Evolutionary conservation across 2,888 invertebrate species (phyloP), one percentile per base, ranked within the genome.

Genomic region (Teleogryllus oceanicus): DNA sequence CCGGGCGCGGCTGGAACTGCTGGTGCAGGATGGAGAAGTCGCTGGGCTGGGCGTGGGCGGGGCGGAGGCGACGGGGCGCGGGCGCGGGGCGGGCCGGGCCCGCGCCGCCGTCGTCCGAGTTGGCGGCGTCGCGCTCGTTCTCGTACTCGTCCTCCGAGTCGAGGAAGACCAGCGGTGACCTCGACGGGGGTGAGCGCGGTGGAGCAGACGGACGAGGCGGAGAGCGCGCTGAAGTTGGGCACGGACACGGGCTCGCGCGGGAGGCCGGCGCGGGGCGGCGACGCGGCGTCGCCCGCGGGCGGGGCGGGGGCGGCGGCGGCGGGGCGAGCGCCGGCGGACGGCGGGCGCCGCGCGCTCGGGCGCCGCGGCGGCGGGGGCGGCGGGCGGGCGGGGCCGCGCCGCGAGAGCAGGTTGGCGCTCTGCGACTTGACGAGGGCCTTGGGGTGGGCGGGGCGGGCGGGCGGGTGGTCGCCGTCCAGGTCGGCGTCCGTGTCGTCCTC

Each of bases 221-320:
- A 93, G 88, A 93, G 88, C 80, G 91, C 91, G 8, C 90, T 89
- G 85, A 93, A 93, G 86, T 94, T 93, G 83, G 94, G 93, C 84
- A 93, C 93, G 5, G 93, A 94, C 78, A 92, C 90, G 1, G 92
- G 93, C 84, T 93, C 93, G 79, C 92, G 88, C 1, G 92, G 88
- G 86, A 92, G 88, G 18, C 49, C 50, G 49, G 49, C 24, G 21
- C n/a, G 49, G 82, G 74, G 50, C 81, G 76, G 78, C 78, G 50
- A 74, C 49, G 24, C 75, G 75, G 51, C 49, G 80, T 74, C 81
- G 82, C 49, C 79, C 80, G 62, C 79, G 1, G 92, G 93, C 84
- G 93, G 93, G 79, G 92, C 88, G 1, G 92, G 93, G 79, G 92
- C 88, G 1, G 92, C 1, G 49, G 49, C 24, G 21, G 16, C 2